These are phyloP conservation scores for Dendroctonus ponderosae DNA, from an alignment of 1,140 invertebrate species.

Conservation along the genomic window DNA sequence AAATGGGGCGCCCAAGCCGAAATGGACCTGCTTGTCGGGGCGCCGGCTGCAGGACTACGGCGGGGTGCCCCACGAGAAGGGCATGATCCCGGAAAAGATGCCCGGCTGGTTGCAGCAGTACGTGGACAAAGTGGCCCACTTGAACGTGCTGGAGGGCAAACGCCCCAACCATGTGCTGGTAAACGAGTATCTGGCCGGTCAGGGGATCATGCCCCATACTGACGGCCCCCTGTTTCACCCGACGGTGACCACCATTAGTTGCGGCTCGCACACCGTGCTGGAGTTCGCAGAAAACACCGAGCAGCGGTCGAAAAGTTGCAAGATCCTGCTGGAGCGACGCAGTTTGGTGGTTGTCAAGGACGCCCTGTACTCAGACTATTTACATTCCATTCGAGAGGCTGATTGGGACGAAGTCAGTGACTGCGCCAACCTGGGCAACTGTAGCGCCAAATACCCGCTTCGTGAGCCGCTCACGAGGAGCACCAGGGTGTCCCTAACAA, in stretches of 20 bases:
- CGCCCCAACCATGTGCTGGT: constrained; percentile 93
- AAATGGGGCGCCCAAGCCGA: constrained; percentile 83
- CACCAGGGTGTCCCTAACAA: constrained; percentile 87
- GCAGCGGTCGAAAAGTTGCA: constrained; percentile 55
- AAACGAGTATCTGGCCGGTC: constrained; percentile 92
- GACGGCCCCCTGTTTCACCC: constrained; percentile 94
- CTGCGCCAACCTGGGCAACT: constrained; percentile 68
- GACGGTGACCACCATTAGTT: constrained; percentile 87
- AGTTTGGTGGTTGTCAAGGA: constrained; percentile 86
- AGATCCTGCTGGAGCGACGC: constrained; percentile 79
- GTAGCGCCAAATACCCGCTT: constrained; percentile 56
- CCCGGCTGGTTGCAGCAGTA: constrained; percentile 80
- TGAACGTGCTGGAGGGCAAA: constrained; percentile 73
- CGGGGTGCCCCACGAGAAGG: constrained; percentile 86
- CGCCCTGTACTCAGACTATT: constrained; percentile 77
- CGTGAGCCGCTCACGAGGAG: constrained; percentile 61
- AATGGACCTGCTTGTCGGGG: constrained; percentile 92
- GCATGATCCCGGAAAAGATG: constrained; percentile 91
- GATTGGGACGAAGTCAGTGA: constrained; percentile 68
- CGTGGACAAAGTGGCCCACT: constrained; percentile 68
- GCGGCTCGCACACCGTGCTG: constrained; percentile 86
- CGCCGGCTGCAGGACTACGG: constrained; percentile 95
- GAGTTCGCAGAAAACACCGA: constrained; percentile 70
- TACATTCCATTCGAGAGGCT: constrained; percentile 86
- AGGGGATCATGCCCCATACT: constrained; percentile 93